A percentile compares a stretch with the other conserved stretches of the same genome.
phyloP scores from a whole-genome alignment of 2,113 vertebrate genomes.

The Sorex fumeus region DNA sequence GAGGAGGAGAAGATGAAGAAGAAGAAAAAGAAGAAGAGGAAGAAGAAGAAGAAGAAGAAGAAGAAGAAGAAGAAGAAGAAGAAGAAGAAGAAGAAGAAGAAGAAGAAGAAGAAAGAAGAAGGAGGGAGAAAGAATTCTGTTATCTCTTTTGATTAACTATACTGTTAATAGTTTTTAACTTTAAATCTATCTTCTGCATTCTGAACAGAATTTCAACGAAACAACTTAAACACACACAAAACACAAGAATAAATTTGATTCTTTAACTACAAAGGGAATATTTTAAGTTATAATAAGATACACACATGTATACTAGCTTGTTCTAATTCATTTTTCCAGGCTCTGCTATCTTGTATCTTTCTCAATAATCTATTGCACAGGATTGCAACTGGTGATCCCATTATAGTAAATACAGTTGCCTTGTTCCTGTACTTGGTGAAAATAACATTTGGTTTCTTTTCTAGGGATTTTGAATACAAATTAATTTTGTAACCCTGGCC shows the following conservation, averaged over 20 bases:
- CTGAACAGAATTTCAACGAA: slow-evolving; percentile 72
- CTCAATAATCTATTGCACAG: slow-evolving; percentile 86
- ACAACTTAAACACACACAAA: slow-evolving; percentile 56
- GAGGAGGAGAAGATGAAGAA: no score
- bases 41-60: no score
- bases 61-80: no score
- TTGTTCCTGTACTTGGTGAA: slow-evolving; percentile 74
- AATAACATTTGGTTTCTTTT: slow-evolving; percentile 78
- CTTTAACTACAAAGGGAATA: slow-evolving; percentile 62
- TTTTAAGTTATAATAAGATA: slow-evolving; percentile 65
- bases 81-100: no score
- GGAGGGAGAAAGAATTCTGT: not conserved
- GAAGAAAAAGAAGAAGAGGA: no score
- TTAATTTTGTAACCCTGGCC: slow-evolving; percentile 68
- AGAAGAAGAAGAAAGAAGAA: not conserved
- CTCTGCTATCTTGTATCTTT: slow-evolving; percentile 83
- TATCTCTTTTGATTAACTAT: slow-evolving; percentile 74
- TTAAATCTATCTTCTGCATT: slow-evolving; percentile 68
- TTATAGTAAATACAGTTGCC: slow-evolving; percentile 86
- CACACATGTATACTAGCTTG: not conserved
- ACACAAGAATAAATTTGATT: slow-evolving; percentile 58
- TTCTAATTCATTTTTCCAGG: slow-evolving; percentile 69
- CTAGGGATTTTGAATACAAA: slow-evolving; percentile 76
- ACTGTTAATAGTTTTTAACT: slow-evolving; percentile 75
- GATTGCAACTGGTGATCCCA: slow-evolving; percentile 87